Evolutionary conservation across 1,140 invertebrate species (phyloP), one percentile per base, ranked within the genome.

Genomic region (Metaphire vulgaris): DNA sequence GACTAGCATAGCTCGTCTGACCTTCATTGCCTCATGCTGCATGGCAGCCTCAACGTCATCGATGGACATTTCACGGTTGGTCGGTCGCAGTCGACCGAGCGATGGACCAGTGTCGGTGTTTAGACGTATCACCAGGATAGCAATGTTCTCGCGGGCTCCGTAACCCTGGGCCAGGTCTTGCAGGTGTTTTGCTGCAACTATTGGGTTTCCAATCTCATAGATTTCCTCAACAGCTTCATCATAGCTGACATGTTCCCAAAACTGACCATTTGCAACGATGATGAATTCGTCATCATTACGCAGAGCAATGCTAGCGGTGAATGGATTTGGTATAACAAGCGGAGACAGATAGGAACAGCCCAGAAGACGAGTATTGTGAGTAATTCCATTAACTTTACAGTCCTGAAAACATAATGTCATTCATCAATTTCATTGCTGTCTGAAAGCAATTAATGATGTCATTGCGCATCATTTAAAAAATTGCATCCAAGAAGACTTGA

Each of bases 161-260:
- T 84, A 86, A 21, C 83, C 82, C 69, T 87, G 85, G 28, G 85
- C 85, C 2, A 87, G 76, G 77, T 87, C 86, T 75, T 85, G 83
- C 0, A 87, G 81, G 32, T 81, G 78, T 76, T 86, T 87, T 12
- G 86, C 84, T 26, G 84, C 85, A 1, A 85, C 77, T n/a, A 86
- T 82, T 16, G 85, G 85, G 77, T 87, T 83, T 31, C 81, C 80
- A 69, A 83, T 81, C 33, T 83, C 79, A 32, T 80, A 78, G n/a
- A 85, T 79, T 77, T 86, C 82, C 41, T 81, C 78, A 0, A 86
- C 81, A 64, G 84, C 85, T 66, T 87, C 85, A 31, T 85, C 80
- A 74, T 86, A 82, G 0, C 80, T 78, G 2, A 80, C 79, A 70
- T 80, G 84, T 64, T 82, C 80, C 86, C 86, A 87, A 16, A 87